A percentile compares a stretch with the other conserved stretches of the same genome.
Conservation (phyloP, 1,140 invertebrate genomes). For the Drosophila parvula region DNA sequence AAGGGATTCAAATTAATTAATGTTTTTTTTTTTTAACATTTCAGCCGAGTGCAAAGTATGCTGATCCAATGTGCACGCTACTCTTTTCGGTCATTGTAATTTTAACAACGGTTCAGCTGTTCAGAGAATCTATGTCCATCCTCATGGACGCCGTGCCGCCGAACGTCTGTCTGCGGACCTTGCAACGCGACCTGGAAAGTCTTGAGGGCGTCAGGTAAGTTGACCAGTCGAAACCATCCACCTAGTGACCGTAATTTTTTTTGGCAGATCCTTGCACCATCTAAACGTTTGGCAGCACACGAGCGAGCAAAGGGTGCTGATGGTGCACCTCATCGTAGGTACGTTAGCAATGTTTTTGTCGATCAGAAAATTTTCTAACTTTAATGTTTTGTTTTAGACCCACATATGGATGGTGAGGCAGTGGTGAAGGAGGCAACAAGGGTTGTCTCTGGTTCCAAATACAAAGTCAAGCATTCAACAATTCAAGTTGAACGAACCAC, state of each 20-base stretch:
- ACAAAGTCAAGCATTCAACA: slow-evolving; percentile 86
- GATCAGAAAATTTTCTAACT: background rate
- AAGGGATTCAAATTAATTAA: too few relatives aligned
- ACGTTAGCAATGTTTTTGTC: slow-evolving; percentile 54
- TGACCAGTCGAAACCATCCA: too few relatives aligned
- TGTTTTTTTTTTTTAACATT: background rate
- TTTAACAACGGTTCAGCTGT: slow-evolving; percentile 90
- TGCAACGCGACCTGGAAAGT: slow-evolving; percentile 85
- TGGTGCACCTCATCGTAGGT: slow-evolving; percentile 91
- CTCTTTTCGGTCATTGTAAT: slow-evolving; percentile 94
- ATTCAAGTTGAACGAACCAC: slow-evolving; percentile 85
- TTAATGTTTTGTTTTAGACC: slow-evolving; percentile 79
- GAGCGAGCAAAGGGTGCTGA: slow-evolving; percentile 88
- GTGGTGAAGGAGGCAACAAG: slow-evolving; percentile 85
- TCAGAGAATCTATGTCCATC: slow-evolving; percentile 90
- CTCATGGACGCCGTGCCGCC: slow-evolving; percentile 92
- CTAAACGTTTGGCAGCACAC: slow-evolving; percentile 93
- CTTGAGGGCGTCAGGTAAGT: slow-evolving; percentile 88
- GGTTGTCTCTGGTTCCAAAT: slow-evolving; percentile 85
- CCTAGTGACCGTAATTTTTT: background rate
- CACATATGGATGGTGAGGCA: slow-evolving; percentile 84
- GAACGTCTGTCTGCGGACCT: slow-evolving; percentile 84
- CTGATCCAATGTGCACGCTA: slow-evolving; percentile 95
- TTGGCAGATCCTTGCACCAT: slow-evolving; percentile 88
- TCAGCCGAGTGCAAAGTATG: slow-evolving; percentile 90